A percentile compares a stretch with the other conserved stretches of the same genome.
Conservation (phyloP, 2,797 vertebrate species). For the Muscicapa comitata region DNA sequence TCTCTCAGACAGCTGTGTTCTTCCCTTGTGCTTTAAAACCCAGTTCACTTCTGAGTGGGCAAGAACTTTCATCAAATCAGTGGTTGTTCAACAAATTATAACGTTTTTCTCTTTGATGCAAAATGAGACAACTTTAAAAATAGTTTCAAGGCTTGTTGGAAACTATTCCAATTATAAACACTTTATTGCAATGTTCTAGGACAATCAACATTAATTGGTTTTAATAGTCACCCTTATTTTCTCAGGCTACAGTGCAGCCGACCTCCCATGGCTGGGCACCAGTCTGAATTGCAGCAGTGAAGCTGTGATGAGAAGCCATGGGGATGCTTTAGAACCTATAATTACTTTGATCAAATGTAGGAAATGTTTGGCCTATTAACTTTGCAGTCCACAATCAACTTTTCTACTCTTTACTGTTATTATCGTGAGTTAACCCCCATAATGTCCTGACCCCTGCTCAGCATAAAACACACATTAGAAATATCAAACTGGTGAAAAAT, state of each 20-base stretch:
- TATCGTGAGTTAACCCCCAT: fast-evolving
- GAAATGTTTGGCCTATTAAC: neutral
- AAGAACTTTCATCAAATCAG: neutral
- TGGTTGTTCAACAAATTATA: neutral
- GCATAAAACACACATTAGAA: neutral
- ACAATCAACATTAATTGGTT: neutral
- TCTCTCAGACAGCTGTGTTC: neutral
- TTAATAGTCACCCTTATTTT: neutral
- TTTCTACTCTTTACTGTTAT: neutral
- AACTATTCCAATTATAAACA: neutral
- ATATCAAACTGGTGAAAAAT: neutral
- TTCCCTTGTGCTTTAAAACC: neutral
- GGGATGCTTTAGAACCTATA: neutral
- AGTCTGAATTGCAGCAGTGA: neutral
- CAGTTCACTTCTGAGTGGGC: neutral
- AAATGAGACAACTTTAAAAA: neutral
- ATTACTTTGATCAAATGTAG: neutral
- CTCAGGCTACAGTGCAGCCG: neutral
- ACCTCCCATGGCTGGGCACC: neutral
- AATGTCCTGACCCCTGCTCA: neutral
- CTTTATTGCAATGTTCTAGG: neutral
- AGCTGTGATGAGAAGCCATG: neutral
- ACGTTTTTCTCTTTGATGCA: neutral
- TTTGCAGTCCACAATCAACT: neutral
- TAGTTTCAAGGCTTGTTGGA: neutral